Evolutionary conservation across 2,113 vertebrate species (phyloP).

Genomic region (Stegostoma tigrinum): DNA sequence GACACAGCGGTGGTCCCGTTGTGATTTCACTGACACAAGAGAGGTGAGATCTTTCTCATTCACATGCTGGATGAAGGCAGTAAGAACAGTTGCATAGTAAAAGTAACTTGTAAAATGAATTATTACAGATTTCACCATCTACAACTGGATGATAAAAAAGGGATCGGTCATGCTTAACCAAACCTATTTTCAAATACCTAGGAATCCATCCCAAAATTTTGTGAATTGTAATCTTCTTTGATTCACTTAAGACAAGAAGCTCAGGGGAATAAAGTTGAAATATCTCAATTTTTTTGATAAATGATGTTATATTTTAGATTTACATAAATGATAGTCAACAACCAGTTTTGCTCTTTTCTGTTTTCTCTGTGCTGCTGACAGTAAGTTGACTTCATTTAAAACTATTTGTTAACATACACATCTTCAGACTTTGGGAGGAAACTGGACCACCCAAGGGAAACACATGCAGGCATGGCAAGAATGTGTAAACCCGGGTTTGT

Average conservation of each 20-base stretch:
- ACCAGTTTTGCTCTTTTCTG: no score
- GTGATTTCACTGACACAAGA: not conserved
- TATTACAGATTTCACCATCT: not conserved
- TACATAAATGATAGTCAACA: no score
- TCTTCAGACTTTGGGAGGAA: no score
- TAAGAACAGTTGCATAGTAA: not conserved
- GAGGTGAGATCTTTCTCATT: not conserved
- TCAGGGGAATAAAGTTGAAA: not conserved
- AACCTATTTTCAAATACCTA: not conserved
- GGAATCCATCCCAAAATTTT: not conserved
- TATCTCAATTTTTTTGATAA: not conserved
- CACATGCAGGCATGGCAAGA: no score
- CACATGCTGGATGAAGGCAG: not conserved
- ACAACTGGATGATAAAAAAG: not conserved
- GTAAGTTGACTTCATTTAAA: no score
- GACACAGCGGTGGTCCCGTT: not conserved
- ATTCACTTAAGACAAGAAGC: not conserved
- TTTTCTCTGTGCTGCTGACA: no score
- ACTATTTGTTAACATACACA: no score
- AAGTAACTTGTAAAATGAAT: not conserved
- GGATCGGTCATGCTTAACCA: not conserved
- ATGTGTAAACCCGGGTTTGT: no score
- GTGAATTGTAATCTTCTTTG: not conserved
- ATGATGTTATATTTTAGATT: no score
- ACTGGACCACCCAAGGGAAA: no score